phyloP scores from a whole-genome alignment of 2,888 invertebrate species.

The Acanthococcus lagerstroemiae region DNA sequence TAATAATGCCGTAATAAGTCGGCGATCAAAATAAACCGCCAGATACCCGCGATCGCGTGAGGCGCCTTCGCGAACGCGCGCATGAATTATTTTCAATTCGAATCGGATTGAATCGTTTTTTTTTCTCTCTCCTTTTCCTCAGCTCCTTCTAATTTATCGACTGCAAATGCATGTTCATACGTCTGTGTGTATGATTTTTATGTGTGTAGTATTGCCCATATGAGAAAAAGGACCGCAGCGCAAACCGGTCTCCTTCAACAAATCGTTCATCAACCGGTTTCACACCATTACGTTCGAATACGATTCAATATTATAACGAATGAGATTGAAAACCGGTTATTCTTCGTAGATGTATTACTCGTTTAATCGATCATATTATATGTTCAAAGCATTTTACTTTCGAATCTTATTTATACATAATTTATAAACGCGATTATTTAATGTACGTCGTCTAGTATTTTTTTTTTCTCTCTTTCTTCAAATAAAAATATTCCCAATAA shows the following conservation, averaged over 20 bases:
- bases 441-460: not conserved
- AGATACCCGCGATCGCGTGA: not conserved
- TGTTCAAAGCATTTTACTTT: not conserved
- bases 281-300: conserved; percentile 1
- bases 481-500: not conserved
- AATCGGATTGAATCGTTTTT: not conserved
- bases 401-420: not conserved
- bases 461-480: not conserved
- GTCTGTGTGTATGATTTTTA: not conserved
- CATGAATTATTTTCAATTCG: not conserved
- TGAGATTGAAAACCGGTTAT: not conserved
- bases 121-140: not conserved
- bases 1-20: no score
- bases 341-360: not conserved
- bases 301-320: not conserved
- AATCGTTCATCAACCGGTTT: conserved; percentile 19
- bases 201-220: not conserved
- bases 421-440: not conserved
- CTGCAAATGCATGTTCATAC: not conserved
- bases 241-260: conserved; percentile 3
- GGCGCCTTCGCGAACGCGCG: not conserved
- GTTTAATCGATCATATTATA: not conserved
- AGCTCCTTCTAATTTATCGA: not conserved
- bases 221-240: not conserved
- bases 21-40: no score